Evolutionary conservation across 2,888 invertebrate species (phyloP).

Genomic region (Ernsta delagoae): DNA sequence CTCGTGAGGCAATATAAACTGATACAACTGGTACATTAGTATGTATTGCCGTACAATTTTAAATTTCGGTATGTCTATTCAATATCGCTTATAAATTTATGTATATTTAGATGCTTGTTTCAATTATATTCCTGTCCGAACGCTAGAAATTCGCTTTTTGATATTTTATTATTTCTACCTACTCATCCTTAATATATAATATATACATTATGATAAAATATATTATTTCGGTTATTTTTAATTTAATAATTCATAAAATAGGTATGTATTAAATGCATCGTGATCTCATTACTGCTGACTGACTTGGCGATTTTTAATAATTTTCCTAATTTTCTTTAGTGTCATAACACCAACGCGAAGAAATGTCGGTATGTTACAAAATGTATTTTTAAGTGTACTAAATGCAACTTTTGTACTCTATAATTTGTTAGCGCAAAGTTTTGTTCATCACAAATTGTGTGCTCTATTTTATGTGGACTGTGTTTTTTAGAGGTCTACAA

Average conservation of each 20-base stretch:
- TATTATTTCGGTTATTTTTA: no score
- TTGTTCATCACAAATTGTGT: slow-evolving; percentile 58
- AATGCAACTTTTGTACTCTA: slow-evolving; percentile 16
- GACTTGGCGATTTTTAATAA: slow-evolving; percentile 50
- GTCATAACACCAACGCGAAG: slow-evolving; percentile 36
- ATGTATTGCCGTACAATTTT: neutral
- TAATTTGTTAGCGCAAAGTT: no score
- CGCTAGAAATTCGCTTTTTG: slow-evolving; percentile 12
- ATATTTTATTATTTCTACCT: no score
- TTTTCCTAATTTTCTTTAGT: slow-evolving; percentile 44
- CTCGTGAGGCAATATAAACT: neutral
- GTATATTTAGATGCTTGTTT: slow-evolving; percentile 3
- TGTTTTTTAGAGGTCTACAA: no score
- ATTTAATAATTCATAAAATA: no score
- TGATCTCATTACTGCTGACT: slow-evolving; percentile 63
- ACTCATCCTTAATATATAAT: no score
- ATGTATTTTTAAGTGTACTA: slow-evolving; percentile 38
- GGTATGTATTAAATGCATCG: no score
- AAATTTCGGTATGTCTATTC: neutral
- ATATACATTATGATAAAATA: no score
- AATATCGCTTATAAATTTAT: neutral
- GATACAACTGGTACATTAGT: neutral
- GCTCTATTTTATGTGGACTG: slow-evolving; percentile 35
- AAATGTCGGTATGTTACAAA: slow-evolving; percentile 37
- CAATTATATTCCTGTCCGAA: slow-evolving; percentile 13